These are phyloP conservation scores for Sciaenops ocellatus DNA, from an alignment of 2,797 vertebrate species.

Conservation along the genomic window DNA sequence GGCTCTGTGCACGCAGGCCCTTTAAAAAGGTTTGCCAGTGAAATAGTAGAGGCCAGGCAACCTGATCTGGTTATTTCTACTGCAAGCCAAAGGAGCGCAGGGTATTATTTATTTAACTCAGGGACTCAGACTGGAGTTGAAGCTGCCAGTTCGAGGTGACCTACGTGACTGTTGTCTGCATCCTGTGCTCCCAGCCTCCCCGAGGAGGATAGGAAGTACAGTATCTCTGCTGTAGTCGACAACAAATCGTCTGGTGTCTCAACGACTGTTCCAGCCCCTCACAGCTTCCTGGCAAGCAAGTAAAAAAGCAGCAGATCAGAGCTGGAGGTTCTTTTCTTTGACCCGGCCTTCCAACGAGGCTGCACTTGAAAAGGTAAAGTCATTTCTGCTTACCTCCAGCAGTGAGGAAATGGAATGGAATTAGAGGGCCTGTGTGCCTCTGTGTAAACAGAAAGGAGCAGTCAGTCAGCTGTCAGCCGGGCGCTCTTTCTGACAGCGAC, in stretches of 20 bases:
- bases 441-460: neutral
- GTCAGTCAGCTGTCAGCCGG: conserved; percentile 22
- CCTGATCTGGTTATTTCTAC: conserved; percentile 76
- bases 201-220: conserved; percentile 27
- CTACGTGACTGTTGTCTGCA: conserved; percentile 39
- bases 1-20: conserved; percentile 39
- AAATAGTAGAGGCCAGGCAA: conserved; percentile 87
- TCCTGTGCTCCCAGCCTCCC: conserved; percentile 25
- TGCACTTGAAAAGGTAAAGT: conserved; percentile 29
- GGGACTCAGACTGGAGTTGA: conserved; percentile 61
- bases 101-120: conserved; percentile 88
- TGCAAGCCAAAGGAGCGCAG: conserved; percentile 63
- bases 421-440: conserved; percentile 7
- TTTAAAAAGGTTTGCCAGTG: conserved; percentile 67
- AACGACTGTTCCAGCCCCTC: neutral
- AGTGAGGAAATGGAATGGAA: neutral
- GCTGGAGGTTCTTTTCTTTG: neutral
- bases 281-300: conserved; percentile 18
- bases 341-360: conserved; percentile 8
- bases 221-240: conserved; percentile 19
- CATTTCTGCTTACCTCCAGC: neutral
- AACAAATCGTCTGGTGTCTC: conserved; percentile 4
- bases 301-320: conserved; percentile 6
- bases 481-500: conserved; percentile 25
- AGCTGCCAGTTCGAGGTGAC: conserved; percentile 48